Evolutionary conservation across 2,888 invertebrate species (phyloP), one percentile per base, ranked within the genome.

Genomic region (Automeris io): DNA sequence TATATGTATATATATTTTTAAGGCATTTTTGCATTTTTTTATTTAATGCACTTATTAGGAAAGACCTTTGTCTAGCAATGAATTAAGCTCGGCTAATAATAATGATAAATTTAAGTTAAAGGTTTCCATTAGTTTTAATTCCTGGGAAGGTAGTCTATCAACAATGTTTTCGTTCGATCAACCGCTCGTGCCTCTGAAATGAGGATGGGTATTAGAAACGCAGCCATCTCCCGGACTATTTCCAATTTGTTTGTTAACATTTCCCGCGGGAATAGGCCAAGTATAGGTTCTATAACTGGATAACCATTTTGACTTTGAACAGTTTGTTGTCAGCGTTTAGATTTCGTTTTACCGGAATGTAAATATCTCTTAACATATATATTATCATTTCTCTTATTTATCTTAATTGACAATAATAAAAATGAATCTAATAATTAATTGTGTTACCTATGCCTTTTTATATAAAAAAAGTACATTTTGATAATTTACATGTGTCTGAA

Each of bases 111-210:
- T n/a, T n/a, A n/a, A n/a, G n/a, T n/a, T n/a, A n/a, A n/a, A n/a
- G n/a, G 37, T 36, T 41, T 39, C 34, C 29, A 39, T 25, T 3
- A 36, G 8, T 5, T 24, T 4, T 31, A 32, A 24, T 29, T 36
- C 43, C 31, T 8, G 13, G 18, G 13, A n/a, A 8, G 8, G 33
- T 43, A 33, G 37, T 42, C 42, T 26, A 26, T 29, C 74, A 69
- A 74, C 71, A 75, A 80, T 85, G 79, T 86, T 86, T 85, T 83
- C 82, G 65, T 86, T 85, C 83, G 80, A 85, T 85, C 82, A 83
- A 64, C 43, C 59, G 68, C 72, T 71, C 81, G 76, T 79, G 83
- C 78, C 60, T 62, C 63, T 59, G 67, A 77, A 80, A 82, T 81
- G 81, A 81, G 73, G 71, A 72, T 55, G 76, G 67, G 80, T 81